These are phyloP conservation scores for Idaea aversata DNA, from an alignment of 2,888 invertebrate species.

Conservation along the genomic window DNA sequence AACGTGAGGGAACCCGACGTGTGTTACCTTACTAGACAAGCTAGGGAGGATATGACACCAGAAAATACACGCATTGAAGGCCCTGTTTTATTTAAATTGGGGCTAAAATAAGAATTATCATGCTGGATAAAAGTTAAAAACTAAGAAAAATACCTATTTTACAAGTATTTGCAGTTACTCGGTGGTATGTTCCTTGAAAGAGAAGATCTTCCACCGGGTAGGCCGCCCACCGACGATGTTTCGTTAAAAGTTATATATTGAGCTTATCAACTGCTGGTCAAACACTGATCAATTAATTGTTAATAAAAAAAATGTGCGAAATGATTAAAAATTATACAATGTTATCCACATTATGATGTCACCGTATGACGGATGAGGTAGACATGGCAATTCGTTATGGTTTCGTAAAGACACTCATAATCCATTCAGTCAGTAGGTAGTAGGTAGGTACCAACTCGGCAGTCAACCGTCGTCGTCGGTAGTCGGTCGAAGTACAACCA, in stretches of 20 bases:
- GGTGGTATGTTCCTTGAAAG: too few species aligned
- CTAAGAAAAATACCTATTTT: too few species aligned
- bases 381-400: constrained; percentile 63
- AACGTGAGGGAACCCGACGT: constrained; percentile 34
- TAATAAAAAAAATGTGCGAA: too few species aligned
- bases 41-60: constrained; percentile 36
- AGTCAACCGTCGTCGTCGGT: not conserved
- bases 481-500: not conserved
- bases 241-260: too few species aligned
- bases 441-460: not conserved
- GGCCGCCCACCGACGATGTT: too few species aligned
- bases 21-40: constrained; percentile 1
- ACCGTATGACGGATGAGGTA: constrained; percentile 54
- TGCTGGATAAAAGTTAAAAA: too few species aligned
- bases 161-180: too few species aligned
- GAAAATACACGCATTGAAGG: not conserved
- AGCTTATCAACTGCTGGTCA: too few species aligned
- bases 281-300: too few species aligned
- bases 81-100: too few species aligned
- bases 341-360: constrained; percentile 40
- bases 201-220: too few species aligned
- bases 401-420: constrained; percentile 65
- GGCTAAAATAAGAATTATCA: too few species aligned
- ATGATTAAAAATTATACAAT: not conserved
- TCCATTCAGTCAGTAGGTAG: constrained; percentile 45